These are phyloP conservation scores for Thalpophila matura DNA, from an alignment of 2,888 invertebrate species.

Conservation along the genomic window DNA sequence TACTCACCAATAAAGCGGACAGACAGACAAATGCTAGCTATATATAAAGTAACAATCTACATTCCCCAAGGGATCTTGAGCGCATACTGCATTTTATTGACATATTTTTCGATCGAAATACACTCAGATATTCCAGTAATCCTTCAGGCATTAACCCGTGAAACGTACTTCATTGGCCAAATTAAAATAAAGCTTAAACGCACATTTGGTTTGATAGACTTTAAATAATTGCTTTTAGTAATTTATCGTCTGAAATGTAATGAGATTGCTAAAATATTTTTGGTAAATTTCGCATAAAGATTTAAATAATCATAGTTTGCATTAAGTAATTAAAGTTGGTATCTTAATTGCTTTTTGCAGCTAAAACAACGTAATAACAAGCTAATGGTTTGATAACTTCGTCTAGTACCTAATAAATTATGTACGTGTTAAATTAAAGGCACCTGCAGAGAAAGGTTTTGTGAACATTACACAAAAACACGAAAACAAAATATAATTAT, in stretches of 20 bases:
- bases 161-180: background rate
- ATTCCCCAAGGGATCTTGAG: conserved; percentile 70
- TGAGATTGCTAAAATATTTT: background rate
- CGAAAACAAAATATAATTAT: too few relatives aligned
- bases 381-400: conserved; percentile 4
- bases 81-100: conserved; percentile 51
- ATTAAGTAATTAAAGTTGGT: background rate
- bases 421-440: background rate
- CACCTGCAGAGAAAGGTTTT: too few relatives aligned
- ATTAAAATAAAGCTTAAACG: conserved; percentile 13
- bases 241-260: background rate
- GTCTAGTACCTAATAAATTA: background rate
- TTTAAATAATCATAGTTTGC: background rate
- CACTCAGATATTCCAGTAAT: conserved; percentile 24
- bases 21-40: conserved; percentile 81
- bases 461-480: too few relatives aligned
- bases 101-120: conserved; percentile 40
- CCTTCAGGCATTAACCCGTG: background rate
- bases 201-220: background rate
- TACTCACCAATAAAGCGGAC: conserved; percentile 81
- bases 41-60: conserved; percentile 80
- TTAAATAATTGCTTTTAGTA: background rate
- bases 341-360: background rate
- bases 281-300: background rate
- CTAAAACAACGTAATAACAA: background rate